Conservation (phyloP, 2,888 invertebrate genomes). For the Kuschelorhynchus macadamiae region DNA sequence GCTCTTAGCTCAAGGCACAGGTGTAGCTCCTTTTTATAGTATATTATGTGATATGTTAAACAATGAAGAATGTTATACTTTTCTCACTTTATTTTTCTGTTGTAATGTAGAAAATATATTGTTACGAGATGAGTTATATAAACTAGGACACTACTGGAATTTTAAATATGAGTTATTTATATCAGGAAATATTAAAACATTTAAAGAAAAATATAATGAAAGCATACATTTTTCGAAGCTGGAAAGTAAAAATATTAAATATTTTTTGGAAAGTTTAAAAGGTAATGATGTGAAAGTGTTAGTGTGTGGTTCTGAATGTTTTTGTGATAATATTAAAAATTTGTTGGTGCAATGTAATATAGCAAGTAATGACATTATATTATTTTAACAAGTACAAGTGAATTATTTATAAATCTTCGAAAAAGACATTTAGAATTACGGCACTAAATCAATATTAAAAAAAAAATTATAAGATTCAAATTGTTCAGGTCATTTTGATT, state of each 20-base stretch:
- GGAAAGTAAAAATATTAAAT: constrained; percentile 62
- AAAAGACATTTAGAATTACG: no score
- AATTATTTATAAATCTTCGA: background rate
- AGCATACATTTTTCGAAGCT: constrained; percentile 68
- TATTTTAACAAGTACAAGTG: constrained; percentile 62
- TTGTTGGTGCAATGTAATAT: constrained; percentile 61
- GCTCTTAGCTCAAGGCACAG: constrained; percentile 81
- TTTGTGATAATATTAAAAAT: constrained; percentile 70
- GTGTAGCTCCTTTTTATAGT: constrained; percentile 79
- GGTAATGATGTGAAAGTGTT: constrained; percentile 70
- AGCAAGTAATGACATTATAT: constrained; percentile 63
- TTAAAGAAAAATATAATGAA: constrained; percentile 71
- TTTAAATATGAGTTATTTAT: constrained; percentile 78
- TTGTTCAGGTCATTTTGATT: no score
- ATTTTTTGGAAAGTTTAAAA: constrained; percentile 61
- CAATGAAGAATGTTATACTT: constrained; percentile 79
- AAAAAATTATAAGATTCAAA: no score
- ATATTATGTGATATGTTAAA: constrained; percentile 75
- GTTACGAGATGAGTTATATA: constrained; percentile 75
- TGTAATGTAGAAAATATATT: constrained; percentile 73
- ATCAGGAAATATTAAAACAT: constrained; percentile 52
- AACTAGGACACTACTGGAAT: constrained; percentile 79
- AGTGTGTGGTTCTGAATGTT: constrained; percentile 75
- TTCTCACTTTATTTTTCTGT: constrained; percentile 76
- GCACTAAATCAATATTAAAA: no score